Conservation (phyloP, 2,888 invertebrate species). For the Timandra comae region DNA sequence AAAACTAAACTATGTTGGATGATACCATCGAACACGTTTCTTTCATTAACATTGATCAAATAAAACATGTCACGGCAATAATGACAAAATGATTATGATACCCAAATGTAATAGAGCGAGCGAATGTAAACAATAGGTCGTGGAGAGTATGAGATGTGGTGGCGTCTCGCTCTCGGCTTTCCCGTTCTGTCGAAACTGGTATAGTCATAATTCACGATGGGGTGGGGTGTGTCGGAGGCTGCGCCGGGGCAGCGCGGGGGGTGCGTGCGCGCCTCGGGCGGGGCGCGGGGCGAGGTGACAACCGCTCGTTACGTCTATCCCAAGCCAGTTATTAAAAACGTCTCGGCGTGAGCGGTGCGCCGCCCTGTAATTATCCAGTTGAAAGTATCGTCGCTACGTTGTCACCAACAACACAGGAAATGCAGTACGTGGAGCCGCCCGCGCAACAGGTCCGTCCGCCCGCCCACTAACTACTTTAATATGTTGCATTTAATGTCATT, state of each 20-base stretch:
- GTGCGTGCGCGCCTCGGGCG: conserved; percentile 47
- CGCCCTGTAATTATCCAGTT: conserved; percentile 76
- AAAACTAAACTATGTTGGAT: no score
- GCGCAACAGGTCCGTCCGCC: conserved; percentile 72
- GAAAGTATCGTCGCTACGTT: conserved; percentile 62
- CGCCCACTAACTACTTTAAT: conserved; percentile 41
- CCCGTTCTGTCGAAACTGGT: conserved; percentile 41
- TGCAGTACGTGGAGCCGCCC: conserved; percentile 74
- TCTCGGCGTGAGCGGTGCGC: conserved; percentile 76
- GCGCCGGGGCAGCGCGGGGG: conserved; percentile 48
- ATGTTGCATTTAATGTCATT: conserved; percentile 14
- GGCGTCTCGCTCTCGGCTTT: conserved; percentile 40
- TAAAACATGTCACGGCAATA: no score
- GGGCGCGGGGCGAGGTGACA: conserved; percentile 70
- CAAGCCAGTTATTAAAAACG: conserved; percentile 79
- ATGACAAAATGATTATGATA: conserved; percentile 25
- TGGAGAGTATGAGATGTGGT: conserved; percentile 23
- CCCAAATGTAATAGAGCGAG: conserved; percentile 24
- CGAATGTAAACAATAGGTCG: conserved; percentile 42
- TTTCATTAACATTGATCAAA: no score
- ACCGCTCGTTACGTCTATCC: conserved; percentile 76
- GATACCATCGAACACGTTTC: no score
- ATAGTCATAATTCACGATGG: conserved; percentile 65
- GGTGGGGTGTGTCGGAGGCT: conserved; percentile 57
- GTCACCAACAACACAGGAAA: conserved; percentile 68